Base-by-base conservation (phyloP, 2,797 vertebrate genomes). In the Masticophis lateralis region DNA sequence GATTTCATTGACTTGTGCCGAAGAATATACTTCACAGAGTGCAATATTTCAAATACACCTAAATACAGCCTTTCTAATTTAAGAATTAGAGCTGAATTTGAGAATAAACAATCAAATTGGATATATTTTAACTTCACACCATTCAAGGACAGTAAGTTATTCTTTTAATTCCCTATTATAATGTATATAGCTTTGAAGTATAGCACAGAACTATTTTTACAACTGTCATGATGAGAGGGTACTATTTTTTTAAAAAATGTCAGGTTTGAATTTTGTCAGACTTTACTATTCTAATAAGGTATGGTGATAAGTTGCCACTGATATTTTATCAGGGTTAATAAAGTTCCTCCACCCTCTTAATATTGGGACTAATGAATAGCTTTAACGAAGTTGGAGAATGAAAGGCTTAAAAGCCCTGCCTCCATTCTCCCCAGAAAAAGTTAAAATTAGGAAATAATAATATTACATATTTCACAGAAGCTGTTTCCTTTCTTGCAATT, bases 61-160 rank as follows among this genome's bases (percentile, higher is more conserved):
- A 94, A 88, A 0, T 97, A 97, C 1, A 96, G 96, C 0, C 12
- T 93, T 60, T 93, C 96, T 91, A 3, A 1, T 2, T 79, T 98
- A 93, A 93, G 93, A 91, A 96, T 98, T 69, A 96, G 97, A 56
- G 89, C 97, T 0, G 96, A 98, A 53, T 83, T 37, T 1, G 95
- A 92, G 0, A 12, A 18, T 0, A 63, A 89, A 2, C 47, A 9
- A 3, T 98, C 98, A 0, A 61, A 92, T 16, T 98, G 98, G 98
- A 90, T 56, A 0, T 92, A 79, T 27, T 0, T 97, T 88, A 47
- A 18, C n/a, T 98, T 98, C 95, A 95, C 92, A 11, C 98, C 98
- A 14, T 90, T 97, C 93, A 93, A 94, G 13, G 96, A 98, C 95
- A 98, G 98, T 98, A 97, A 98, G 98, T 86, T 3, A 8, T 66